phyloP scores from a whole-genome alignment of 2,888 invertebrate genomes.

The Actias luna region DNA sequence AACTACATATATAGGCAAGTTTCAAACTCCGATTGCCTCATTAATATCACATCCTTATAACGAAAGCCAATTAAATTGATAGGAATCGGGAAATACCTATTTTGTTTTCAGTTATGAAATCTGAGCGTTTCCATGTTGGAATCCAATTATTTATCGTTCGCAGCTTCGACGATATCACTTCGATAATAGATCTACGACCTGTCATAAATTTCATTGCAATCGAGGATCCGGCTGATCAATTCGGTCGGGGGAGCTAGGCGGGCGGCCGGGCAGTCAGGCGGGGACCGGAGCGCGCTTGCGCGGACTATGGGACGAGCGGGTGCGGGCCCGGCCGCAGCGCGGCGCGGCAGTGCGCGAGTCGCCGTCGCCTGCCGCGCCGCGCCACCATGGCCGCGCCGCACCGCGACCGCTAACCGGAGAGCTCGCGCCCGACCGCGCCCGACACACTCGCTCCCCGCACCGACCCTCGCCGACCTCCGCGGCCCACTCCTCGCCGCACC shows the following conservation, averaged over 20 bases:
- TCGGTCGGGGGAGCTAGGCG: slow-evolving; percentile 37
- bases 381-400: slow-evolving; percentile 71
- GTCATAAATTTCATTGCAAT: slow-evolving; percentile 79
- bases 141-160: slow-evolving; percentile 43
- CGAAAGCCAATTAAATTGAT: slow-evolving; percentile 7
- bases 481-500: slow-evolving; percentile 43
- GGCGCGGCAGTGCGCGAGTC: slow-evolving; percentile 68
- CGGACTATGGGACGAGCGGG: slow-evolving; percentile 45
- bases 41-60: slow-evolving; percentile 16
- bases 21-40: slow-evolving; percentile 19
- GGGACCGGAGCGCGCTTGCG: slow-evolving; percentile 33
- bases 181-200: slow-evolving; percentile 75
- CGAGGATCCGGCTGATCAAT: slow-evolving; percentile 77
- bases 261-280: slow-evolving; percentile 35
- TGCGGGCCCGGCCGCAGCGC: slow-evolving; percentile 33
- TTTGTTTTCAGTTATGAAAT: slow-evolving; percentile 36
- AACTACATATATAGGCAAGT: slow-evolving; percentile 9
- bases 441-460: slow-evolving; percentile 43
- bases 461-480: slow-evolving; percentile 38
- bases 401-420: slow-evolving; percentile 61
- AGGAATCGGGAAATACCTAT: slow-evolving; percentile 20
- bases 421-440: slow-evolving; percentile 47
- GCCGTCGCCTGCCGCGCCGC: slow-evolving; percentile 70
- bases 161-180: slow-evolving; percentile 54
- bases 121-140: slow-evolving; percentile 45